Evolutionary conservation across 2,797 vertebrate genomes (phyloP), one percentile per base, ranked within the genome.

Genomic region (Threskiornis aethiopicus): DNA sequence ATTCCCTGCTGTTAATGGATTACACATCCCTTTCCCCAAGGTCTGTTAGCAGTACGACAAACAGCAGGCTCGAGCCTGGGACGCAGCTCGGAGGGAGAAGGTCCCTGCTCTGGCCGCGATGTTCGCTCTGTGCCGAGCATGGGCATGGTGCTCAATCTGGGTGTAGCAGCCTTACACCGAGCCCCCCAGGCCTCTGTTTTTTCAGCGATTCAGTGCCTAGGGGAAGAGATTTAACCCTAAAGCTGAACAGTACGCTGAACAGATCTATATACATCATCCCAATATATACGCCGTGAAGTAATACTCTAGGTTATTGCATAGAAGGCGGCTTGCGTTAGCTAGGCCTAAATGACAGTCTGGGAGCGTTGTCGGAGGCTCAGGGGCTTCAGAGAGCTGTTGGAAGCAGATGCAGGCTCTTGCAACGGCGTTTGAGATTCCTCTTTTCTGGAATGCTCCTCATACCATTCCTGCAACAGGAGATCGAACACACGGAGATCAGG

Each of bases 401-500:
- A 31, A 26, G 95, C 39, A 73, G 21, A 93, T 95, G 95, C 66
- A 87, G 98, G 87, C 20, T 97, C 95, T 95, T 91, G 97, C 97
- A 80, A 88, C 5, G 96, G 75, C 18, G 91, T 59, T 79, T 98
- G 97, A 59, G 98, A 95, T 85, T 98, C 97, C 84, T 98, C 98
- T 91, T 98, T 98, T 70, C 97, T 98, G 55, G 99, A 98, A 64
- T 99, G 99, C 85, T 99, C 99, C 82, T 99, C 98, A 52, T 99
- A 99, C 99, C 99, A 99, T 95, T 99, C 99, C 99, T 99, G 76
- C 92, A 82, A 85, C 2, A 13, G 67, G 28, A 73, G 65, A 67
- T 14, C 9, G 58, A 73, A 79, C 15, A 42, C 29, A 42, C 8
- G 0, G 1, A 31, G 39, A 13, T 95, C 51, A 91, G 80, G 39